These are phyloP conservation scores for Maccullochella peelii DNA, from an alignment of 2,113 vertebrate species.

Conservation along the genomic window DNA sequence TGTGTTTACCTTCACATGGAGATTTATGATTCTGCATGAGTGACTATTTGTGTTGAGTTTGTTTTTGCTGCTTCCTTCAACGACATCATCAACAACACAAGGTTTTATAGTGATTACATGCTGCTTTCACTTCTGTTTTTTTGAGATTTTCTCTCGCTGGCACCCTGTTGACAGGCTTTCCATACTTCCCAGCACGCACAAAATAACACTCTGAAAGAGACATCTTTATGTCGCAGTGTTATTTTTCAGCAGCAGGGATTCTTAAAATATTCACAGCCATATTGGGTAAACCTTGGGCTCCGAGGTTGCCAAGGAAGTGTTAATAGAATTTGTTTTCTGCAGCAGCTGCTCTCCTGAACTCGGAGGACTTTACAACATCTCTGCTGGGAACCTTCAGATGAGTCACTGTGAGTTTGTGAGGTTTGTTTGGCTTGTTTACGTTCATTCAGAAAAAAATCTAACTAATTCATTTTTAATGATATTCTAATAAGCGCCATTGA, in stretches of 20 bases:
- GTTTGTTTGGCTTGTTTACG: conserved; percentile 37
- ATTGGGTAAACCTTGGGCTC: conserved; percentile 58
- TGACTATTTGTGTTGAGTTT: neutral
- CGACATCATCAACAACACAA: conserved; percentile 1
- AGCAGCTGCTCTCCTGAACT: conserved; percentile 62
- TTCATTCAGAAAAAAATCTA: conserved; percentile 43
- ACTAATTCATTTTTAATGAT: conserved; percentile 45
- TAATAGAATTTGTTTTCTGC: conserved; percentile 64
- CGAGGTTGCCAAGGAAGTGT: conserved; percentile 67
- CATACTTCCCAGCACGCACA: conserved; percentile 59
- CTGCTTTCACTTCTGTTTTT: conserved; percentile 4
- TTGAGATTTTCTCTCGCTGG: conserved; percentile 31
- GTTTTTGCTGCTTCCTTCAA: neutral
- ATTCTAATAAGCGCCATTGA: conserved; percentile 14
- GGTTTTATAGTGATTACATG: conserved; percentile 35
- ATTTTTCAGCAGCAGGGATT: conserved; percentile 50
- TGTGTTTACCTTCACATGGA: conserved; percentile 23
- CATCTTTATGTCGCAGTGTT: conserved; percentile 48
- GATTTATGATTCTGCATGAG: conserved; percentile 4
- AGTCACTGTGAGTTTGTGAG: conserved; percentile 18
- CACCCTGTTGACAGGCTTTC: conserved; percentile 53
- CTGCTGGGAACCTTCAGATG: conserved; percentile 36
- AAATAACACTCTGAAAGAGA: conserved; percentile 64
- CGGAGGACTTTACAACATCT: conserved; percentile 28
- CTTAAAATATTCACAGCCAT: conserved; percentile 69